Base-by-base conservation (phyloP, 2,888 invertebrate species). In the Aphodius granarius region DNA sequence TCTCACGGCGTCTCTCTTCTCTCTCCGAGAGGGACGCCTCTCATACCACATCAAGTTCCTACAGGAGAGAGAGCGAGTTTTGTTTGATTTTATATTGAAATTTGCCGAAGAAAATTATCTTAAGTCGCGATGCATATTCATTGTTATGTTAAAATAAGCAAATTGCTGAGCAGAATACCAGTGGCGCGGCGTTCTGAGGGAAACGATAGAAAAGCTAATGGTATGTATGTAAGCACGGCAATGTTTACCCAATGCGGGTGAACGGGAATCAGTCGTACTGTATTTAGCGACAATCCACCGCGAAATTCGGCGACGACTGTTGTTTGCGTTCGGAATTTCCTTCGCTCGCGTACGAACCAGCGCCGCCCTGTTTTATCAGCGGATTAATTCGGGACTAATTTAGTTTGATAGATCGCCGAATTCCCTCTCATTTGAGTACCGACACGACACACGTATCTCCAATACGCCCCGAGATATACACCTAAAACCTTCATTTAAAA, bases 81-180 rank as follows among this genome's bases (percentile, higher is more conserved):
- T 43, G 43, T 43, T 43, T 43, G 43, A 43, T 43, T 43, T 43
- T 43, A 43, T 43, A 43, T 43, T 43, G 43, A 43, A 43, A 43
- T 43, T 43, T 43, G 13, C 43, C 43, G 43, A 43, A 43, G 43
- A 43, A 43, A 43, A 43, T 43, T 43, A 43, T 43, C 43, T 43
- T 43, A 43, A 43, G 66, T 66, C 18, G 21, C 21, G 68, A 20
- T 68, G 68, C 68, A 68, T 68, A 68, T 68, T 68, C 68, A 68
- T 68, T 68, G 68, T 68, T 68, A 68, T 68, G 68, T 18, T 68
- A 68, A 68, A 68, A 68, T 68, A 68, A 68, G 68, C n/a, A 68
- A 68, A 68, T 68, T 68, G 22, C 68, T 22, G 19, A 68, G n/a
- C 68, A 19, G 19, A 17, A 17, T 19, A 22, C n/a, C 68, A 22